Conservation (phyloP, 92 coral and sea anemone species). For the Phenganax stokvisi region DNA sequence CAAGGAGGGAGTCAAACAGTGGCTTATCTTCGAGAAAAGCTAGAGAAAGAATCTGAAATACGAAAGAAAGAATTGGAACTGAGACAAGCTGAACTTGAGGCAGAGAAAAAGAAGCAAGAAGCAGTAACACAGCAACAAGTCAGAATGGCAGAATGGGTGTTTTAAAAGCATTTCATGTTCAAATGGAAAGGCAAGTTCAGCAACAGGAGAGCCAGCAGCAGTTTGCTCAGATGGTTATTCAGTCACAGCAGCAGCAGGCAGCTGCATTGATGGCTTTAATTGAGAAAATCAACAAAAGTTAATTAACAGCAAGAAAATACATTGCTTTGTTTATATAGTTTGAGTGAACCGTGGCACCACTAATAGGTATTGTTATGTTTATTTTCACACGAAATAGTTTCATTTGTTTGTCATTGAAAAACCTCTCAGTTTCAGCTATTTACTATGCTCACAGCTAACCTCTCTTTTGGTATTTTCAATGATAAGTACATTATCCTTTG, state of each 20-base stretch:
- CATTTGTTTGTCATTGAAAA: too few relatives aligned
- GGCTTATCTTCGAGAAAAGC: not conserved
- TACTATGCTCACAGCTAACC: too few relatives aligned
- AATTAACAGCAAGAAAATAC: not conserved
- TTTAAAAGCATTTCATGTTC: not conserved
- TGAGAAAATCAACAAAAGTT: not conserved
- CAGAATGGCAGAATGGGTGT: not conserved
- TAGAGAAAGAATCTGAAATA: constrained; percentile 2
- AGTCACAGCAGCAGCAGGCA: not conserved
- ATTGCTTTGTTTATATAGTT: too few relatives aligned
- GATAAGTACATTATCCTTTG: too few relatives aligned
- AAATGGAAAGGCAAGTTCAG: not conserved
- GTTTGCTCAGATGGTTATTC: not conserved
- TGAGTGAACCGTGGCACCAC: too few relatives aligned
- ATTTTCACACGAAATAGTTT: too few relatives aligned
- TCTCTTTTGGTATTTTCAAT: too few relatives aligned
- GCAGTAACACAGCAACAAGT: not conserved
- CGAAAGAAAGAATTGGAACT: not conserved
- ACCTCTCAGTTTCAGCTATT: too few relatives aligned
- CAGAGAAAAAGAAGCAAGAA: not conserved
- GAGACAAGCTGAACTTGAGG: not conserved
- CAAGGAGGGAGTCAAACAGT: not conserved
- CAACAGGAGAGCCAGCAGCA: not conserved
- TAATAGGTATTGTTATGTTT: too few relatives aligned
- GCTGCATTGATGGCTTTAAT: not conserved